Conservation (phyloP, 2,113 vertebrate genomes). For the Ardeotis arabs region DNA sequence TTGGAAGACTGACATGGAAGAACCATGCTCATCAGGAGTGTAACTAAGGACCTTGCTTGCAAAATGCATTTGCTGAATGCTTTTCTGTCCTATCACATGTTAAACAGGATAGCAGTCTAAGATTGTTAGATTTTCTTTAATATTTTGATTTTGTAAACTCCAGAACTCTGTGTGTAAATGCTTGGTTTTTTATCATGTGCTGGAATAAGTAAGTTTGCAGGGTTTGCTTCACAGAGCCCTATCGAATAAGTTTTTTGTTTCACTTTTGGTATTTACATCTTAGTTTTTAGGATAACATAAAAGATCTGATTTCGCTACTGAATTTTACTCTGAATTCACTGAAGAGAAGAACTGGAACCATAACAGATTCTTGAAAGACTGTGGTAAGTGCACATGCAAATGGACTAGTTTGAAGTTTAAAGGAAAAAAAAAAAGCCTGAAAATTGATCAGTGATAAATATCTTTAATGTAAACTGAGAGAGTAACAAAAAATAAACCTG, state of each 20-base stretch:
- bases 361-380: background rate
- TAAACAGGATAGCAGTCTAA: background rate
- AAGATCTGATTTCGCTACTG: background rate
- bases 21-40: background rate
- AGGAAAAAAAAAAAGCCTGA: background rate
- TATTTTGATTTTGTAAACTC: background rate
- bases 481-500: background rate
- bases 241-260: background rate
- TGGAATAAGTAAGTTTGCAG: background rate
- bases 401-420: background rate
- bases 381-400: background rate
- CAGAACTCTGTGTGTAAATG: background rate
- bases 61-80: background rate
- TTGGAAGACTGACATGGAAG: background rate
- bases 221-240: background rate
- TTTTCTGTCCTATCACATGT: background rate
- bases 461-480: background rate
- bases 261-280: background rate
- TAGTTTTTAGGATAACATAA: background rate
- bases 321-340: background rate
- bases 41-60: background rate
- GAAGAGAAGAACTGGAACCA: background rate
- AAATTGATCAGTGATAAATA: background rate
- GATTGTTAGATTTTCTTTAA: background rate
- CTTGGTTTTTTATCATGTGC: rapidly evolving